Conservation (phyloP, 2,888 invertebrate genomes). For the Aspidiotus rigidus region DNA sequence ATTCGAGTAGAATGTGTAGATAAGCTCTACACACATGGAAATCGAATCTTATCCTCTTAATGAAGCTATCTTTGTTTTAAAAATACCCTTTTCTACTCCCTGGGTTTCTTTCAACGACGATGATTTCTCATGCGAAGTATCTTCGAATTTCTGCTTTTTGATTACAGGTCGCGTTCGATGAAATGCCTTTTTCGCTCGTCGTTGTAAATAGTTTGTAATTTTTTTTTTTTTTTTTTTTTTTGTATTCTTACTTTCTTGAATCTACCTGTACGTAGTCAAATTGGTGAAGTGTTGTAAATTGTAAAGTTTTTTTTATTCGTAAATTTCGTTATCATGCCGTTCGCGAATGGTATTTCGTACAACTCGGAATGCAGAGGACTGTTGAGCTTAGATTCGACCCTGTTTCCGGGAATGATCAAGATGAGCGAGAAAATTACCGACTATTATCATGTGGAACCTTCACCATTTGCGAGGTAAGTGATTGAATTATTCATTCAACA, state of each 20-base stretch:
- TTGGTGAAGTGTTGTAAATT: slow-evolving; percentile 11
- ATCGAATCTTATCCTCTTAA: neutral
- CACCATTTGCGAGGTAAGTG: slow-evolving; percentile 42
- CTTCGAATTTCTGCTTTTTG: neutral
- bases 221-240: neutral
- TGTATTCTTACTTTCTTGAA: no score
- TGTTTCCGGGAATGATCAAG: slow-evolving; percentile 39
- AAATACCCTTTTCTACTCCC: neutral
- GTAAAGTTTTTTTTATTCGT: slow-evolving; percentile 14
- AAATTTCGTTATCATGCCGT: slow-evolving; percentile 18
- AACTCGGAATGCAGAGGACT: slow-evolving; percentile 37
- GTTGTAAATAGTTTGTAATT: slow-evolving; percentile 6
- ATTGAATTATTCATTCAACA: no score
- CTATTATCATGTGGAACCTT: slow-evolving; percentile 42
- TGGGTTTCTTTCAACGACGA: neutral
- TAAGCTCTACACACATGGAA: no score
- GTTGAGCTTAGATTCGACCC: slow-evolving; percentile 38
- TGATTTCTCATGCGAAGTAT: neutral
- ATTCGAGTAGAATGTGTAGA: no score
- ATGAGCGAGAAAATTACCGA: slow-evolving; percentile 41
- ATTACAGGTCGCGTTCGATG: neutral
- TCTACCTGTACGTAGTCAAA: neutral
- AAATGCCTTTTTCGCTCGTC: neutral
- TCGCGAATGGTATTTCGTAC: slow-evolving; percentile 23
- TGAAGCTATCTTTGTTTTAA: neutral